Percentiles rank a stretch among this genome's conserved stretches.
phyloP scores from a whole-genome alignment of 2,113 vertebrate species.

The Gallinago media region DNA sequence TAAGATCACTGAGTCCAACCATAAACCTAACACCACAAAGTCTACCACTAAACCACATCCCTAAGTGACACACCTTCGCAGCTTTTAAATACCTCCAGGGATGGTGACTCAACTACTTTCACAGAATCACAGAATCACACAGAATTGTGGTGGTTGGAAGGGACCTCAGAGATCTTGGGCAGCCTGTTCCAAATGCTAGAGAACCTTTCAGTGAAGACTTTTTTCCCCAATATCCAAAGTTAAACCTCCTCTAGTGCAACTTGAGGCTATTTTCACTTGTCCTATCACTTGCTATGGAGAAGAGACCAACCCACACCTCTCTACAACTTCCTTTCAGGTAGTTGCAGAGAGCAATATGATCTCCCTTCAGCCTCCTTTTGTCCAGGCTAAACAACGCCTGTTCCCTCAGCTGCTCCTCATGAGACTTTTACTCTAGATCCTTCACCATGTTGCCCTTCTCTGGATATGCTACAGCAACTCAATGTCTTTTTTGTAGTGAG shows the following conservation, averaged over 20 bases:
- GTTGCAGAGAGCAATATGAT: background rate
- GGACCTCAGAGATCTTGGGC: too few species aligned
- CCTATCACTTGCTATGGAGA: background rate
- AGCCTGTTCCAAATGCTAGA: background rate
- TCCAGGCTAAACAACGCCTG: background rate
- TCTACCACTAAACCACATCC: background rate
- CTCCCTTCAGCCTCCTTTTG: background rate
- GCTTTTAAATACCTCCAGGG: background rate
- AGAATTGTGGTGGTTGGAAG: too few species aligned
- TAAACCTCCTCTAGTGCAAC: background rate
- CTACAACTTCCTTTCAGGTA: background rate
- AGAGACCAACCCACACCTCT: background rate
- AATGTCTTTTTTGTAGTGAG: background rate
- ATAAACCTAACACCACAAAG: background rate
- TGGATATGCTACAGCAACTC: background rate
- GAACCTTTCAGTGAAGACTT: background rate
- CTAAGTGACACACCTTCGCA: accelerated
- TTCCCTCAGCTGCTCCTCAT: background rate
- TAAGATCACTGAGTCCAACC: background rate
- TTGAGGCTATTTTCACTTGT: background rate
- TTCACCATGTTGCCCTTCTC: background rate
- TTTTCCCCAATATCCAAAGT: background rate
- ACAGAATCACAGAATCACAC: too few species aligned
- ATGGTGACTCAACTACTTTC: background rate
- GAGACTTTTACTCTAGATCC: background rate